A percentile compares a stretch with the other conserved stretches of the same genome.
phyloP scores from a whole-genome alignment of 2,888 invertebrate species.

The Lottia gigantea region DNA sequence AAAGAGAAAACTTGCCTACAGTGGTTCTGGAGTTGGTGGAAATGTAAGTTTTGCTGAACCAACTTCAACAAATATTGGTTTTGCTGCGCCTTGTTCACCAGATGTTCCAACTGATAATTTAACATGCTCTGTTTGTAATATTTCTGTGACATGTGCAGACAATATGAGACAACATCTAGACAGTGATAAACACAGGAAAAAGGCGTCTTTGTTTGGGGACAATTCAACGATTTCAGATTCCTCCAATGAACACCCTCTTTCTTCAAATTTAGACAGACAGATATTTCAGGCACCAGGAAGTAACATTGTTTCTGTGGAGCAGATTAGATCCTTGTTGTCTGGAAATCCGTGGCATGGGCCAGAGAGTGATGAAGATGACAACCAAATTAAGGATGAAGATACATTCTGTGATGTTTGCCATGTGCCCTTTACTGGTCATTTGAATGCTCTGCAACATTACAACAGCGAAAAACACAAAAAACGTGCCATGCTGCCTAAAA shows the following conservation, averaged over 20 bases:
- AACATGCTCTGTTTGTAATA: conserved; percentile 39
- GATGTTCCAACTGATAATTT: conserved; percentile 13
- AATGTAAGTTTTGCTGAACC: too few relatives aligned
- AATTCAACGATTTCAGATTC: background rate
- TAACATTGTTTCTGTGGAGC: conserved; percentile 13
- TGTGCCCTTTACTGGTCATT: background rate
- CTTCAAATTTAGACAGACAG: background rate
- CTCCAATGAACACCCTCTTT: background rate
- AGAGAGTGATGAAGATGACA: background rate
- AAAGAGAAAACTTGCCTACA: conserved; percentile 23
- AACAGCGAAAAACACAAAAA: background rate
- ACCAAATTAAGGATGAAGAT: background rate
- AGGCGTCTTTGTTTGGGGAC: conserved; percentile 7
- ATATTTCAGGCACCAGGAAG: background rate
- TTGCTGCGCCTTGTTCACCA: too few relatives aligned
- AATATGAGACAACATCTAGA: conserved; percentile 40
- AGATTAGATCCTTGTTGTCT: background rate
- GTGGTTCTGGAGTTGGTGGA: too few relatives aligned
- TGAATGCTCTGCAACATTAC: conserved; percentile 6
- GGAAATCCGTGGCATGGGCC: conserved; percentile 2
- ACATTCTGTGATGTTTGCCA: background rate
- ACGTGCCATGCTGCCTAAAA: background rate
- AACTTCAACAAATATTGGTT: too few relatives aligned
- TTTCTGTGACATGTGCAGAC: conserved; percentile 35
- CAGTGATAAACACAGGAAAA: conserved; percentile 40